Base-by-base conservation (phyloP, 2,113 vertebrate genomes). In the Hemiscyllium ocellatum region DNA sequence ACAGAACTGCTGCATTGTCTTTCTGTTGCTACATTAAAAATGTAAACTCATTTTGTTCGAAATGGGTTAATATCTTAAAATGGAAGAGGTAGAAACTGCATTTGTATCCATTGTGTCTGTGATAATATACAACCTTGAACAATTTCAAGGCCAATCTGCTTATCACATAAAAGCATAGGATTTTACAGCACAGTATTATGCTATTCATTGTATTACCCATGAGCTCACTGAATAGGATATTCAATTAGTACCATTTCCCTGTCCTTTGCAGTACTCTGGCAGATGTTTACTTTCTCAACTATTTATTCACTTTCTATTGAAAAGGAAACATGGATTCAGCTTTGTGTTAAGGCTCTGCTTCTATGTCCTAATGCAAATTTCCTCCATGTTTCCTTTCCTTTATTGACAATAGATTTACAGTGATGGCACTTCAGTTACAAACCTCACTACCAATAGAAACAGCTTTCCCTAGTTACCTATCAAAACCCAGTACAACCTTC, bases 31-130 rank as follows among this genome's bases (percentile, higher is more conserved):
- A 17, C 33, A 93, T 93, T 37, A 61, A n/a, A 66, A n/a, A 93
- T 93, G 89, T 66, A 33, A 93, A 37, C n/a, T n/a, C 15, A 13
- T 91, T 91, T 66, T 93, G 66, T 93, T 93, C 66, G 20, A 93
- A 93, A 66, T 19, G 15, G 17, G 61, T 33, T 91, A 90, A 91
- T 33, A n/a, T 15, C 61, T 91, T 66, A 37, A 91, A 91, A 91
- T 56, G 4, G 50, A 89, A 52, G 29, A 37, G 89, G 65, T 65
- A 91, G 37, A 91, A 66, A 91, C n/a, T n/a, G 89, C 29, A 90
- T 90, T 90, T 66, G 56, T 33, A 68, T 24, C 33, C 56, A 68
- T 93, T 93, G n/a, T 66, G 89, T 37, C 56, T 93, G 89, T 68
- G n/a, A n/a, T 65, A 42, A 66, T 66, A 22, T 93, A 10, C 89